Conservation (phyloP, 2,888 invertebrate genomes). For the Cryptocephalus primarius region DNA sequence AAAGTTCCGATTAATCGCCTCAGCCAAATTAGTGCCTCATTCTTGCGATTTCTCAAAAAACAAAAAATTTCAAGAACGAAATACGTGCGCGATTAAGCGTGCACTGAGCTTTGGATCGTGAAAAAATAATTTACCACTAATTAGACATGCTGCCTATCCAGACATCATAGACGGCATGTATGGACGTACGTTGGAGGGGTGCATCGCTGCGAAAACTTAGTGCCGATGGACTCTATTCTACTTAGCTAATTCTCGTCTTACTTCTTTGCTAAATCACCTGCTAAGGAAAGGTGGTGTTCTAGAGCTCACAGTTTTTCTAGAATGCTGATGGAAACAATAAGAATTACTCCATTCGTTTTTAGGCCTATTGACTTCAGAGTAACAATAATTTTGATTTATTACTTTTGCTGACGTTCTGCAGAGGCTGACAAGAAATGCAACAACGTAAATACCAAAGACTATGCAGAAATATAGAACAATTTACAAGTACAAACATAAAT, state of each 20-base stretch:
- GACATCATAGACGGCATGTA: slow-evolving; percentile 12
- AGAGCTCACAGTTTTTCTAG: slow-evolving; percentile 28
- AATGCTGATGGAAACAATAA: slow-evolving; percentile 7
- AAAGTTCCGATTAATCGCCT: too few species aligned
- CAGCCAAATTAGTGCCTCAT: too few species aligned
- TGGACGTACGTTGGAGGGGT: slow-evolving; percentile 39
- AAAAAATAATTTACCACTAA: neutral
- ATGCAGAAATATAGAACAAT: too few species aligned
- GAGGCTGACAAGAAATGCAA: too few species aligned
- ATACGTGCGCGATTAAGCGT: slow-evolving; percentile 24
- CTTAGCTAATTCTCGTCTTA: slow-evolving; percentile 21
- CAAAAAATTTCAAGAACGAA: slow-evolving; percentile 5
- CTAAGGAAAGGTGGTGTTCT: slow-evolving; percentile 23
- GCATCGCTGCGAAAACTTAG: slow-evolving; percentile 36
- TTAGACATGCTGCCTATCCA: neutral
- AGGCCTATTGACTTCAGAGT: slow-evolving; percentile 12
- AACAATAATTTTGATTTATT: too few species aligned
- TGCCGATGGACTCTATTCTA: slow-evolving; percentile 30
- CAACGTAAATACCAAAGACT: too few species aligned
- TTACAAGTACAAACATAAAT: too few species aligned
- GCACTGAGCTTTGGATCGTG: slow-evolving; percentile 22
- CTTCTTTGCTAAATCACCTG: slow-evolving; percentile 10
- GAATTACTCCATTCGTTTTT: slow-evolving; percentile 4
- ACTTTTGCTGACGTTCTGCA: too few species aligned
- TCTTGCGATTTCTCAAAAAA: slow-evolving; percentile 1